These are phyloP conservation scores for Podarcis cretensis DNA, from an alignment of 2,113 vertebrate species.

Conservation along the genomic window DNA sequence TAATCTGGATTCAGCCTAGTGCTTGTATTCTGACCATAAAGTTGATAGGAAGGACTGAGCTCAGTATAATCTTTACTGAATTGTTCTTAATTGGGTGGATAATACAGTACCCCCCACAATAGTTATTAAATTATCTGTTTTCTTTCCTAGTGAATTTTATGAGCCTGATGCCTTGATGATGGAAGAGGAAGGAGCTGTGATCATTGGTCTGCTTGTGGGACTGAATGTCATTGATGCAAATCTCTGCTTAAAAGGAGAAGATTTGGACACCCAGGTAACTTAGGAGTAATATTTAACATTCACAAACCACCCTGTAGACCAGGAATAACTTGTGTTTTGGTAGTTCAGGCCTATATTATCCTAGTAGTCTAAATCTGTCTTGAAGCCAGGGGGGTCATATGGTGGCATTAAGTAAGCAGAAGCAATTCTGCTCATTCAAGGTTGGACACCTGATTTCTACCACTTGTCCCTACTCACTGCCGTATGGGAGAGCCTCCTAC, in stretches of 20 bases:
- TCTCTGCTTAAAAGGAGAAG: constrained; percentile 98
- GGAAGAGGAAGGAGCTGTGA: constrained; percentile 95
- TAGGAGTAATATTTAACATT: too few species aligned
- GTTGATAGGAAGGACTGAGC: neutral
- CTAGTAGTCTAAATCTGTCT: neutral
- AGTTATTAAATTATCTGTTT: constrained; percentile 32
- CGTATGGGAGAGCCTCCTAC: too few species aligned
- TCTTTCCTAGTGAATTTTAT: constrained; percentile 90
- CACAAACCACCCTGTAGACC: neutral
- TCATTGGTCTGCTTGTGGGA: constrained; percentile 94
- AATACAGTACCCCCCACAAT: neutral
- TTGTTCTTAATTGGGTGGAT: neutral
- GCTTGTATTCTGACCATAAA: neutral
- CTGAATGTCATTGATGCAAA: constrained; percentile 98
- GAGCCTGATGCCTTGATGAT: constrained; percentile 91
- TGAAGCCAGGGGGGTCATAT: neutral
- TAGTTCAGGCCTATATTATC: neutral
- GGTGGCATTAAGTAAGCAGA: too few species aligned
- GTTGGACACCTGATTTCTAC: too few species aligned
- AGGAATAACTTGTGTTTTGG: neutral
- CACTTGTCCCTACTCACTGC: neutral
- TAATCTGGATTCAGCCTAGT: neutral
- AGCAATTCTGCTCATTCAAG: too few species aligned
- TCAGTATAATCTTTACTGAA: neutral
- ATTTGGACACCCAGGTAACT: constrained; percentile 94